Evolutionary conservation across 2,113 vertebrate species (phyloP), one percentile per base, ranked within the genome.

Genomic region (Rhombomys opimus): DNA sequence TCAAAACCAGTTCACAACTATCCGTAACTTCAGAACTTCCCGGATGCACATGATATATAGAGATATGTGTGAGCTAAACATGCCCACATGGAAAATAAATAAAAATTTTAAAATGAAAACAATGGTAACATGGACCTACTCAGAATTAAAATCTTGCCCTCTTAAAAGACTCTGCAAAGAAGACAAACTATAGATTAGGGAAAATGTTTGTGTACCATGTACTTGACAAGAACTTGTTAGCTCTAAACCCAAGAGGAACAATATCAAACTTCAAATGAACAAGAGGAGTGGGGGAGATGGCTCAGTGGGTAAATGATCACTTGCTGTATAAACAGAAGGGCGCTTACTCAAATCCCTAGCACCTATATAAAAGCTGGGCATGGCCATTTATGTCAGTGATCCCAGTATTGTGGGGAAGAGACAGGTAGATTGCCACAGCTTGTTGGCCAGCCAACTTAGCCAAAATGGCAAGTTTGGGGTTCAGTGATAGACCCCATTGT

Each of bases 121-220:
- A 30, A 32, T 80, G 46, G 94, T 63, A 75, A 96, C 76, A 75
- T 27, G 27, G 20, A 88, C 50, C n/a, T 80, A 30, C 93, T 70
- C 30, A 54, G 77, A 92, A 91, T 85, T 50, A 38, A 35, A 97
- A 92, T 72, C 61, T n/a, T 94, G 23, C 78, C 11, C 13, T 72
- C 30, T 87, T 87, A 46, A 92, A 95, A 95, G 67, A 54, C 54
- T 22, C 10, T 38, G 13, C 7, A 67, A 30, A 65, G 10, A 50
- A 92, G 59, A 70, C 38, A 80, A 92, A 50, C 46, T 95, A 80
- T 14, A 81, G 50, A 94, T 67, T 67, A 7, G 76, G 59, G 76
- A 93, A 92, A 92, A 87, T 52, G 84, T 65, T 61, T 95, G 50
- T 38, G 96, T 88, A 90, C 30, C 63, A 87, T 35, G 89, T 17